These are phyloP conservation scores for Leptinotarsa tumamoca DNA, from an alignment of 2,888 invertebrate genomes.

Conservation along the genomic window DNA sequence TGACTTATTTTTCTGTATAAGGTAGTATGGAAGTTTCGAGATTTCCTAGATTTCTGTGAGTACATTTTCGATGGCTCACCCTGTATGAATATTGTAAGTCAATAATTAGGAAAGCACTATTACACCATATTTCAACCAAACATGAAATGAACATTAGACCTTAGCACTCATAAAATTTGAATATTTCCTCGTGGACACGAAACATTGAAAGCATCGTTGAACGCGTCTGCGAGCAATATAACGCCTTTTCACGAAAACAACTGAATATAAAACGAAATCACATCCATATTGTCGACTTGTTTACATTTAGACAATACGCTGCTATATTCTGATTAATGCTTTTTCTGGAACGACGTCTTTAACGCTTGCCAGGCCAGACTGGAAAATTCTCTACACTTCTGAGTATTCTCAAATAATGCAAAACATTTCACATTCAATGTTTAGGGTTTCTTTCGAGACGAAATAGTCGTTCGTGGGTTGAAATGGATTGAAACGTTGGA, in stretches of 20 bases:
- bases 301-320: slow-evolving; percentile 47
- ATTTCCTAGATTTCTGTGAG: no score
- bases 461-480: neutral
- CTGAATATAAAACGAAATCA: slow-evolving; percentile 48
- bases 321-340: slow-evolving; percentile 45
- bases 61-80: no score
- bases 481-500: neutral
- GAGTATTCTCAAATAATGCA: slow-evolving; percentile 4
- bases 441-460: neutral
- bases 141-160: no score
- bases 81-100: no score
- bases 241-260: slow-evolving; percentile 25
- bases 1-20: no score
- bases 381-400: slow-evolving; percentile 24
- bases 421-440: neutral
- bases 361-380: slow-evolving; percentile 4
- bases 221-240: neutral
- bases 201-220: neutral
- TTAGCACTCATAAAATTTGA: neutral
- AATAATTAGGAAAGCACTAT: no score
- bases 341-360: slow-evolving; percentile 37
- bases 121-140: no score
- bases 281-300: slow-evolving; percentile 48
- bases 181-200: neutral
- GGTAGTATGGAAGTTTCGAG: no score